Evolutionary conservation across 2,888 invertebrate species (phyloP), one percentile per base, ranked within the genome.

Genomic region (Agrilus cyanescens): DNA sequence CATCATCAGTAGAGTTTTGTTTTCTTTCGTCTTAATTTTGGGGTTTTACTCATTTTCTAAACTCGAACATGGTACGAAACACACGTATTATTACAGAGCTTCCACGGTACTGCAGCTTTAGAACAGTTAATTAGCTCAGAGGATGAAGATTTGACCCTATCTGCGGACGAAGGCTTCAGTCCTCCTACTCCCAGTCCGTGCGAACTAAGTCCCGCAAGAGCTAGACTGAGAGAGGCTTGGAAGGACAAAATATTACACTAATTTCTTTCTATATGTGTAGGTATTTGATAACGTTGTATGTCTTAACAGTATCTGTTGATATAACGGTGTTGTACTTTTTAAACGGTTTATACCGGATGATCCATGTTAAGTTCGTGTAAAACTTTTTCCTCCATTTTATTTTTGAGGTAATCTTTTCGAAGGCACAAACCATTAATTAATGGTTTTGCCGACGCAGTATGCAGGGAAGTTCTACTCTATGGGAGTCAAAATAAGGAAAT

Each of bases 151-250:
- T 51, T 65, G 38, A 67, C 66, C 12, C 54, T 67, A 25, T 66
- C 68, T 1, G 64, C 63, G 1, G 68, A 68, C 44, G 68, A 67
- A 50, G 63, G 65, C 30, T 66, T 66, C 50, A 68, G 66, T 52
- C 67, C 67, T 4, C 67, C 67, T 14, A 67, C 67, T n/a, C 67
- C 68, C 20, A 66, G 65, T 49, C 67, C 66, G 2, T 63, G 63
- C 46, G 63, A 65, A 46, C 50, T 64, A 41, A 65, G 64, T 46
- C 65, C 65, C 10, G 59, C 62, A 20, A 57, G 60, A 44, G 57
- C 59, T 18, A 57, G 55, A 46, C 47, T 62, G 38, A 50, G 61
- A 48, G 58, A 63, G 47, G 53, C 60, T 29, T 56, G 63, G 50
- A 61, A 58, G 56, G 61, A 64, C 45, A 56, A 53, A 41, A 53